Evolutionary conservation across 2,888 invertebrate genomes (phyloP), one percentile per base, ranked within the genome.

Genomic region (Cataglyphis rosenhaueri): DNA sequence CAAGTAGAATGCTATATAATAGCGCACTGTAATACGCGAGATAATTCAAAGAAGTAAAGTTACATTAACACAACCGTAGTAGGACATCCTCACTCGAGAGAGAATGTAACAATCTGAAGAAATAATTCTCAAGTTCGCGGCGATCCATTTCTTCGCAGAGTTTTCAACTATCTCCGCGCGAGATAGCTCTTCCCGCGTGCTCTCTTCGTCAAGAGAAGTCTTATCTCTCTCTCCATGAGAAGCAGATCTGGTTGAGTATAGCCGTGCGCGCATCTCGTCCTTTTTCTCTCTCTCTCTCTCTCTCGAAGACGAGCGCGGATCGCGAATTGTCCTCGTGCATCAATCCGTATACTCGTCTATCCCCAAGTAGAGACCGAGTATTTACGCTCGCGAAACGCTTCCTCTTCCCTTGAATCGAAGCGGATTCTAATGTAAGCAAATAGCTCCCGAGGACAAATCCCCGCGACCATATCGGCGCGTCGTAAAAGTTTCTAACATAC

Each of bases 391-490:
- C 85, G 85, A 79, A 52, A 15, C 65, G 66, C 79, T 74, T 73
- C 55, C 68, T 57, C 65, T 61, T 55, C 55, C 68, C 61, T 74
- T 55, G 68, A 75, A 87, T 86, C 79, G 83, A 78, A 41, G 61
- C 66, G 78, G 85, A 88, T 89, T 86, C 90, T 88, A 92, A 92
- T 90, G 90, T 90, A 91, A 92, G 92, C 92, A 92, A 92, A 92
- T 92, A 91, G 90, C 88, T 84, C 68, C 82, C 71, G 87, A 91
- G 76, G 93, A 93, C 93, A 93, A 93, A 93, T 93, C 91, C 84
- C 84, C 84, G 76, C 86, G 79, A 81, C 92, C 92, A 86, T 92
- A 92, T 92, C 86, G 82, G 84, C 57, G 57, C 18, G 18, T 1
- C 84, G 81, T 74, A 91, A 92, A 92, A 90, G 81, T 84, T 82